Evolutionary conservation across 2,797 vertebrate genomes (phyloP).

Genomic region (Sebastolobus alascanus): DNA sequence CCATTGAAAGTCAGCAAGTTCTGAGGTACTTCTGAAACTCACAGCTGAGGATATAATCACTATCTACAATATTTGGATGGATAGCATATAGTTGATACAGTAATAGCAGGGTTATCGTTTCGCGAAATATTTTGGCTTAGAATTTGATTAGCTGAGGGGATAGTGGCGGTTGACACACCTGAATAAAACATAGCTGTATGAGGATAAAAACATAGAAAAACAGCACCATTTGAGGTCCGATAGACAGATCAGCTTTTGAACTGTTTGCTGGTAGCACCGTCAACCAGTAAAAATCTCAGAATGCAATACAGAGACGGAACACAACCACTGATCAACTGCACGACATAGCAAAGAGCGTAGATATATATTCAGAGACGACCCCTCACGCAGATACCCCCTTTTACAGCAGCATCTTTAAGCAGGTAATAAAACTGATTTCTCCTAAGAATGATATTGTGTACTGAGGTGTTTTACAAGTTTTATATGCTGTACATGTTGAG

Average conservation of each 20-base stretch:
- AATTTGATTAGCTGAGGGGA: conserved; percentile 77
- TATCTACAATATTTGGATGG: conserved; percentile 85
- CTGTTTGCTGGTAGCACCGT: conserved; percentile 89
- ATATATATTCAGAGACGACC: conserved; percentile 77
- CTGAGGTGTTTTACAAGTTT: conserved; percentile 82
- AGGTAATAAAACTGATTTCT: conserved; percentile 79
- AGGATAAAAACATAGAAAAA: conserved; percentile 87
- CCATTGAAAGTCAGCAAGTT: conserved; percentile 72
- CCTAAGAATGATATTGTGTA: conserved; percentile 81
- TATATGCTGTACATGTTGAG: conserved; percentile 83
- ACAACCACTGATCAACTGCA: conserved; percentile 81
- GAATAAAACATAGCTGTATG: conserved; percentile 79
- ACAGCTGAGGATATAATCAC: conserved; percentile 78
- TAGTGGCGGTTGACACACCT: conserved; percentile 77
- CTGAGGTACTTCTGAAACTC: conserved; percentile 83
- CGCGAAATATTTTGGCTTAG: conserved; percentile 78
- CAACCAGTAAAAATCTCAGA: conserved; percentile 85
- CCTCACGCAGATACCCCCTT: conserved; percentile 72
- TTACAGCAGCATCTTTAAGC: conserved; percentile 83
- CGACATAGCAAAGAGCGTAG: conserved; percentile 81
- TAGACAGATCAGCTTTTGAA: conserved; percentile 83
- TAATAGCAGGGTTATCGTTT: conserved; percentile 74
- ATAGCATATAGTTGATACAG: conserved; percentile 79
- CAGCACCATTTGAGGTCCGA: conserved; percentile 91
- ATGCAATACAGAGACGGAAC: conserved; percentile 80